phyloP scores from a whole-genome alignment of 1,140 invertebrate species.

The Megalonaias nervosa region DNA sequence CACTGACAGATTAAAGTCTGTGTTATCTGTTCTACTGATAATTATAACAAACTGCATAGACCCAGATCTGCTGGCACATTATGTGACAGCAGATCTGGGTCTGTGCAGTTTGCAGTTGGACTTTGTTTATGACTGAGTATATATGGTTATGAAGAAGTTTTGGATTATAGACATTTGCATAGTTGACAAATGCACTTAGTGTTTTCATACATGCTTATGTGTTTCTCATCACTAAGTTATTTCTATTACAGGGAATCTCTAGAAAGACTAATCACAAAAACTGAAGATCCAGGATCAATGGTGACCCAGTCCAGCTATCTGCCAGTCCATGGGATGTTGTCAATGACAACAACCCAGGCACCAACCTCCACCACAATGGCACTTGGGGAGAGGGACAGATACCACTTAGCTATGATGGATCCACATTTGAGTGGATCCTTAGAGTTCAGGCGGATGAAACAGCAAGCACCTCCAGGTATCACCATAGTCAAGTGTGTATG shows the following conservation, averaged over 20 bases:
- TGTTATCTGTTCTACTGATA: too few species aligned
- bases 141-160: too few species aligned
- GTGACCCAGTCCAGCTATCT: slow-evolving; percentile 38
- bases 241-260: slow-evolving; percentile 22
- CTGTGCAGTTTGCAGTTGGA: too few species aligned
- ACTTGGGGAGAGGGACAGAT: slow-evolving; percentile 33
- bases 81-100: too few species aligned
- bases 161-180: too few species aligned
- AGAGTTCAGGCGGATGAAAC: slow-evolving; percentile 36
- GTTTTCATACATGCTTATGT: neutral
- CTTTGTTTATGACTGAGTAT: too few species aligned
- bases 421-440: slow-evolving; percentile 36
- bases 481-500: neutral
- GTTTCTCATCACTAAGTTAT: neutral
- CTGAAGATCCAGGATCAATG: slow-evolving; percentile 23
- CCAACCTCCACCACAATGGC: slow-evolving; percentile 46
- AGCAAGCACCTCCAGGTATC: slow-evolving; percentile 24
- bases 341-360: slow-evolving; percentile 34
- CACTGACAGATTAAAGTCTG: too few species aligned
- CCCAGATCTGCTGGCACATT: too few species aligned
- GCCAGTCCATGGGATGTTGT: slow-evolving; percentile 44
- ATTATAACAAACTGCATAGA: too few species aligned
- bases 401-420: slow-evolving; percentile 36
- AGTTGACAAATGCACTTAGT: too few species aligned
- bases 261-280: slow-evolving; percentile 8